phyloP scores from a whole-genome alignment of 2,888 invertebrate species.

The Gymnosoma rotundatum region DNA sequence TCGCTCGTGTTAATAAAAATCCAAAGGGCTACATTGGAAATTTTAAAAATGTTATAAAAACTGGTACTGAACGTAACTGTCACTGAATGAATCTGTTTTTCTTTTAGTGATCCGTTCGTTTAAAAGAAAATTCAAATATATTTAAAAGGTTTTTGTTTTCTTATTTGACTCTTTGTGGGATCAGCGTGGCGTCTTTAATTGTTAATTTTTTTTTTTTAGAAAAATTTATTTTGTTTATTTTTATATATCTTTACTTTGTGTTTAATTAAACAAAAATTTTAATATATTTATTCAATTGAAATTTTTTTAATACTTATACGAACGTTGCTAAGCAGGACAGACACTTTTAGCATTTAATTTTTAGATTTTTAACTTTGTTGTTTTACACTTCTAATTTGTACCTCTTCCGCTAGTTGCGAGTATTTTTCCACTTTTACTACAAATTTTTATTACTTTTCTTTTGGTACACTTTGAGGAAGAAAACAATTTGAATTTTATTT shows the following conservation, averaged over 20 bases:
- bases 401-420: constrained; percentile 18
- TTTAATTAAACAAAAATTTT: constrained; percentile 5
- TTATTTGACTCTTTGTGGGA: neutral
- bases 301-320: constrained; percentile 8
- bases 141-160: neutral
- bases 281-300: constrained; percentile 11
- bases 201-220: neutral
- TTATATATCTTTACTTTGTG: constrained; percentile 18
- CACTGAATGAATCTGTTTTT: neutral
- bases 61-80: neutral
- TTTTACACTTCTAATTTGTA: neutral
- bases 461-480: neutral
- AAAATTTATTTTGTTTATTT: constrained; percentile 41
- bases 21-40: constrained; percentile 80
- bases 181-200: neutral
- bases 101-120: neutral
- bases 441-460: constrained; percentile 10
- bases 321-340: constrained; percentile 12
- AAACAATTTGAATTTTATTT: neutral
- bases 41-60: constrained; percentile 54
- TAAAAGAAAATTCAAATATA: constrained; percentile 25
- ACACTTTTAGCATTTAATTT: constrained; percentile 7
- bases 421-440: neutral
- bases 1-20: constrained; percentile 77
- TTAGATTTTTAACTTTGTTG: neutral